Base-by-base conservation (phyloP, 2,113 vertebrate genomes). In the Ranitomeya variabilis region DNA sequence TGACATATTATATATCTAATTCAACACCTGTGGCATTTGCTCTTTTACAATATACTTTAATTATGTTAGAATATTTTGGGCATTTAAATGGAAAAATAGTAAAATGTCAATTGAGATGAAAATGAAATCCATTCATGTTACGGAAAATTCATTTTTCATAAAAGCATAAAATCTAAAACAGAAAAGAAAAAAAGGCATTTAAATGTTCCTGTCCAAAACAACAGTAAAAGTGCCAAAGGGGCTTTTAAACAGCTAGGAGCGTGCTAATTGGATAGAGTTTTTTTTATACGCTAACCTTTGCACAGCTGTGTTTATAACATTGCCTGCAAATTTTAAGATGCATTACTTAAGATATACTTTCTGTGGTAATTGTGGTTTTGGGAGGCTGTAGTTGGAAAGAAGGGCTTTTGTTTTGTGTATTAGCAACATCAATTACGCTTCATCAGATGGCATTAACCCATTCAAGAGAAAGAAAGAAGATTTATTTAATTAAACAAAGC, bases 271-370 rank as follows among this genome's bases (percentile, higher is more conserved):
- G 66, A 83, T 86, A 87, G 84, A 89, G 89, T 89, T 87, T 90
- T 91, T 90, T 90, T 92, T 45, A 66, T 89, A 85, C 76, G 67
- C 90, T 91, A 90, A 89, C 4, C 0, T 91, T 92, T 92, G 88
- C 0, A 55, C 93, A 94, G 93, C 92, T 94, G 92, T 92, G 90
- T 91, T 92, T 92, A 90, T 91, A 90, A 90, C 90, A 69, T 89
- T 90, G 89, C 90, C 87, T 91, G 73, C 87, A 88, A 92, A 92
- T 87, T 89, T 88, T 81, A 81, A 91, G 89, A 90, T 87, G 52
- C 57, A 51, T 90, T 90, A 74, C 71, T 92, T 91, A 85, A 88
- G 88, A 87, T 89, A 73, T 73, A 86, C 87, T 87, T 90, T 90
- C 79, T 87, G 0, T 80, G 86, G 15, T 91, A 54, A 87, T 93